A percentile compares a stretch with the other conserved stretches of the same genome.
phyloP scores from a whole-genome alignment of 2,113 vertebrate species.

The Stigmatopora argus region DNA sequence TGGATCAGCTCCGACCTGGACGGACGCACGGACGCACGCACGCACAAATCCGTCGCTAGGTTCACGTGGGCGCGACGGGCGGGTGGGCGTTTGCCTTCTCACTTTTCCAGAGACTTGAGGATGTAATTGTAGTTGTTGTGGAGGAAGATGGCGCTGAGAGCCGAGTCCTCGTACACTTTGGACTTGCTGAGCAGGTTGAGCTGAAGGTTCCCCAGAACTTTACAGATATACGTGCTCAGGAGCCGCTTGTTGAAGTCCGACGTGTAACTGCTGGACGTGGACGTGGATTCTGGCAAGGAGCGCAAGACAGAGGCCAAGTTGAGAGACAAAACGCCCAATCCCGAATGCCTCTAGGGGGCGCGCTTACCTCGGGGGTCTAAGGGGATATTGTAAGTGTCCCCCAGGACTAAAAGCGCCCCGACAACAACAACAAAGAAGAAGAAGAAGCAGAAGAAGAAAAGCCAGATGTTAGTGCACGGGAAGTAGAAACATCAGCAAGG shows the following conservation, averaged over 20 bases:
- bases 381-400: conserved; percentile 99
- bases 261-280: conserved; percentile 85
- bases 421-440: conserved; percentile 55
- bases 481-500: conserved; percentile 42
- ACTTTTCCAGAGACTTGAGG: conserved; percentile 97
- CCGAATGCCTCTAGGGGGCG: not conserved
- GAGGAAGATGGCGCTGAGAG: conserved; percentile 91
- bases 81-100: conserved; percentile 10
- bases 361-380: conserved; percentile 99
- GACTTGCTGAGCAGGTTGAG: conserved; percentile 94
- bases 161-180: conserved; percentile 93
- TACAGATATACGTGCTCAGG: conserved; percentile 96
- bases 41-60: not conserved
- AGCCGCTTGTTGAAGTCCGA: conserved; percentile 90
- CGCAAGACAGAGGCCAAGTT: too few species aligned
- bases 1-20: conserved; percentile 92
- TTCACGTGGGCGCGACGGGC: not conserved
- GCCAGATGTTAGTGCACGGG: conserved; percentile 73
- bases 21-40: not conserved
- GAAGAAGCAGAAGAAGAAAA: conserved; percentile 65
- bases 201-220: conserved; percentile 95
- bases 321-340: not conserved
- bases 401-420: conserved; percentile 85
- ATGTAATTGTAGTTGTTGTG: conserved; percentile 99
- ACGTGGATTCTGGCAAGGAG: conserved; percentile 81